Evolutionary conservation across 2,888 invertebrate species (phyloP), one percentile per base, ranked within the genome.

Genomic region (Pandemis cinnamomeana): DNA sequence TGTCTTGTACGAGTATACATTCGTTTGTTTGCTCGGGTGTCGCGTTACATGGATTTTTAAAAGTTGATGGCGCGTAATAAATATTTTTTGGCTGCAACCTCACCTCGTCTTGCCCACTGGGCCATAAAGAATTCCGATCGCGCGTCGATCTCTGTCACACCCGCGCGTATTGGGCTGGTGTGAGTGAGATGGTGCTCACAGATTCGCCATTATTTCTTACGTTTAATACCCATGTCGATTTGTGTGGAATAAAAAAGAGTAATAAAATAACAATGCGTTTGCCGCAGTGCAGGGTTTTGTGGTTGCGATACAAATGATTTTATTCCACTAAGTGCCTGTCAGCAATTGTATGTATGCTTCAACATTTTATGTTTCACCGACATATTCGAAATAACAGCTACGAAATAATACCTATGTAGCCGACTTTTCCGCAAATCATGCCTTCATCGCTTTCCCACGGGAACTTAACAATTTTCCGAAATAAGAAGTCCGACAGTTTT

Each of bases 61-160:
- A 91, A 92, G 87, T 91, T 92, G 92, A 92, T 90, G 89, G 91
- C 82, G 80, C 84, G 90, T 92, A 89, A 91, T 90, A 91, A 92
- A 93, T 91, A 89, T 87, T 88, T 86, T 90, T 90, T 89, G 90
- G 83, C 88, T 87, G 86, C 86, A 86, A 81, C 86, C 84, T 84
- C 87, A 85, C 83, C 84, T 77, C 79, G 84, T 77, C 79, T 41
- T 80, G 82, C 80, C 83, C 90, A 89, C 82, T 85, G 85, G 82
- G 81, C 84, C 81, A 83, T 86, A 84, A 88, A 85, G 81, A 83
- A 83, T 83, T 80, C 81, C 81, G 81, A 82, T 76, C 76, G 62
- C 80, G 81, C 78, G 74, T 75, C 79, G 67, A 70, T 80, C 80
- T 77, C 81, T 75, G 74, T 80, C 81, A 10, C 61, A 64, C 80